Base-by-base conservation (phyloP, 2,888 invertebrate genomes). In the Tholera decimalis region DNA sequence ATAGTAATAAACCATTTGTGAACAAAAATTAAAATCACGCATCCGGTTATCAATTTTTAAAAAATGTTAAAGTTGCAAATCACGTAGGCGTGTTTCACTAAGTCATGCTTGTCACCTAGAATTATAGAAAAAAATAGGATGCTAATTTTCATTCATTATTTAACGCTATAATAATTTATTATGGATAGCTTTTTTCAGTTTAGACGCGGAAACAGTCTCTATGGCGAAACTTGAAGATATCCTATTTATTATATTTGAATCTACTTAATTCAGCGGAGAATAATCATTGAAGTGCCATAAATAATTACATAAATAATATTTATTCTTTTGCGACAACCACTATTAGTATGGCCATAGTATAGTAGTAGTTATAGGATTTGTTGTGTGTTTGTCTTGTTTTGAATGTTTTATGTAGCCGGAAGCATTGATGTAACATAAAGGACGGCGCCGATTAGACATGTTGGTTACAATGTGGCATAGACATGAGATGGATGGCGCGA, bases 401-500 rank as follows among this genome's bases (percentile, higher is more conserved):
- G 24, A 24, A 55, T 33, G 26, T 39, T 73, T 15, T 15, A 37
- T 20, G 30, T 15, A 24, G 22, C 39, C 51, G 46, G 61, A 64
- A 62, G 63, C 53, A 50, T 67, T 57, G 64, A 81, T 79, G 70
- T 46, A 70, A 78, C 46, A 58, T 30, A 68, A 43, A 73, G 47
- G 49, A 63, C 35, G 37, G 43, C 39, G 15, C 46, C 47, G 71
- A 73, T 80, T 71, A 70, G 33, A 49, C 22, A 9, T 35, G 41
- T 46, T 39, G 47, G 39, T 22, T 41, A 82, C 63, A 76, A 58
- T 68, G 63, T n/a, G 37, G 53, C 47, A 68, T 49, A 77, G 65
- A 83, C 83, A 80, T 72, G 61, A 67, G 77, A 70, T 68, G 54
- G 56, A 69, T 67, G 54, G 11, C 41, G 22, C 11, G 73, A 79